Conservation (phyloP, 2,888 invertebrate species). For the Panzeria rudis region DNA sequence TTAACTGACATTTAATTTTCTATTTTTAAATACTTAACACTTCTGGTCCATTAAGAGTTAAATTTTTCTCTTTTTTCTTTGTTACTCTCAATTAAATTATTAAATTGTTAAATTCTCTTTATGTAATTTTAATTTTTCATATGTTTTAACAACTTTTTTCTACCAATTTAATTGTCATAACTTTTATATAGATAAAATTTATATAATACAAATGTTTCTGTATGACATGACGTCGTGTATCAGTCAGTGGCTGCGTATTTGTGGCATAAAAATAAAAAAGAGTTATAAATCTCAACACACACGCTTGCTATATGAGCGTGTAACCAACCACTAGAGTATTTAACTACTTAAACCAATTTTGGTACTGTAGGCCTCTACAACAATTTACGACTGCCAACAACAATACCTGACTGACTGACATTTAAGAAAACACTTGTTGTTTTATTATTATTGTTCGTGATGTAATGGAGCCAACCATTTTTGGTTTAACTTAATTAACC, state of each 20-base stretch:
- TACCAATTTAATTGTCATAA: conserved; percentile 82
- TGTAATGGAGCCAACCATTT: conserved; percentile 68
- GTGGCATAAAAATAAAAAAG: conserved; percentile 42
- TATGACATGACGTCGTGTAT: neutral
- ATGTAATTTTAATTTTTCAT: conserved; percentile 49
- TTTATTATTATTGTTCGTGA: conserved; percentile 62
- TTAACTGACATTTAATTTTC: too few relatives aligned
- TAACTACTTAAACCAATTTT: conserved; percentile 64
- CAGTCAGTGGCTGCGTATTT: conserved; percentile 20
- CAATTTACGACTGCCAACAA: conserved; percentile 30
- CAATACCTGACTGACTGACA: conserved; percentile 45
- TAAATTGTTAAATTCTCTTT: conserved; percentile 40
- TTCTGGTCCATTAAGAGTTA: conserved; percentile 28
- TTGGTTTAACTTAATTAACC: conserved; percentile 72
- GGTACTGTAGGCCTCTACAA: conserved; percentile 55
- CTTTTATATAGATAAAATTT: conserved; percentile 67
- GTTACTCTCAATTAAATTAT: conserved; percentile 46
- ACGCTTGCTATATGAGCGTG: conserved; percentile 31
- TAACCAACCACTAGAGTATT: conserved; percentile 67
- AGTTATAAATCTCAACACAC: conserved; percentile 62
- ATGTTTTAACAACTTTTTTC: conserved; percentile 74
- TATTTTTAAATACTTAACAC: too few relatives aligned
- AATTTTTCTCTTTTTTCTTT: neutral
- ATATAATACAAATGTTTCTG: neutral
- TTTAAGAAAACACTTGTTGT: conserved; percentile 70